Evolutionary conservation across 2,888 invertebrate genomes (phyloP).

Genomic region (Thelaira solivaga): DNA sequence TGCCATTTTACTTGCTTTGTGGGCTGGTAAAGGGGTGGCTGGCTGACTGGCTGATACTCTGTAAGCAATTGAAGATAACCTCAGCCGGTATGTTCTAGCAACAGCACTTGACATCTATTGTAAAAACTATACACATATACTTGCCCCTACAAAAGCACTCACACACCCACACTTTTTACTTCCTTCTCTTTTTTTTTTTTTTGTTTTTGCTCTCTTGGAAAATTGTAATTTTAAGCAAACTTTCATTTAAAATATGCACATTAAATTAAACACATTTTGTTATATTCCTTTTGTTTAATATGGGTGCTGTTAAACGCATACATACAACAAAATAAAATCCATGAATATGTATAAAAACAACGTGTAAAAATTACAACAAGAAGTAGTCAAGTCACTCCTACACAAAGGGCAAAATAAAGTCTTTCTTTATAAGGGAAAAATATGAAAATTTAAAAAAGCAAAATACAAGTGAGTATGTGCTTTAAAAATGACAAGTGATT

Average conservation of each 20-base stretch:
- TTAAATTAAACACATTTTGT: slow-evolving; percentile 28
- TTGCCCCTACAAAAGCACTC: background rate
- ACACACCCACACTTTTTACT: background rate
- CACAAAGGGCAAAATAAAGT: too few relatives aligned
- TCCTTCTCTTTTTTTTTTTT: too few relatives aligned
- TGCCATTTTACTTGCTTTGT: background rate
- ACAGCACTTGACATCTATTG: slow-evolving; percentile 55
- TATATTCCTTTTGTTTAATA: background rate
- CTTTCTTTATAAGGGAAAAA: too few relatives aligned
- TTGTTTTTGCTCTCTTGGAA: background rate
- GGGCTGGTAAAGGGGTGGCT: slow-evolving; percentile 5
- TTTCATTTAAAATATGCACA: slow-evolving; percentile 23
- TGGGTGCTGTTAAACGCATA: background rate
- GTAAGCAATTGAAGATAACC: slow-evolving; percentile 14
- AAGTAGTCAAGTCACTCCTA: too few relatives aligned
- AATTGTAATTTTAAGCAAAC: background rate
- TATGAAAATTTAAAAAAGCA: background rate
- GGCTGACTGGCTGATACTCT: slow-evolving; percentile 41
- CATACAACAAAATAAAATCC: background rate
- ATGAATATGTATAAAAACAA: slow-evolving; percentile 13
- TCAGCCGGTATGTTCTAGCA: slow-evolving; percentile 25
- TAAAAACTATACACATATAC: slow-evolving; percentile 1
- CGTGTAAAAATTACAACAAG: background rate
- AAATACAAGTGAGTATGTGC: background rate
- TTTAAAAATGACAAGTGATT: background rate